phyloP scores from a whole-genome alignment of 2,888 invertebrate genomes.

The Junonia oenone region DNA sequence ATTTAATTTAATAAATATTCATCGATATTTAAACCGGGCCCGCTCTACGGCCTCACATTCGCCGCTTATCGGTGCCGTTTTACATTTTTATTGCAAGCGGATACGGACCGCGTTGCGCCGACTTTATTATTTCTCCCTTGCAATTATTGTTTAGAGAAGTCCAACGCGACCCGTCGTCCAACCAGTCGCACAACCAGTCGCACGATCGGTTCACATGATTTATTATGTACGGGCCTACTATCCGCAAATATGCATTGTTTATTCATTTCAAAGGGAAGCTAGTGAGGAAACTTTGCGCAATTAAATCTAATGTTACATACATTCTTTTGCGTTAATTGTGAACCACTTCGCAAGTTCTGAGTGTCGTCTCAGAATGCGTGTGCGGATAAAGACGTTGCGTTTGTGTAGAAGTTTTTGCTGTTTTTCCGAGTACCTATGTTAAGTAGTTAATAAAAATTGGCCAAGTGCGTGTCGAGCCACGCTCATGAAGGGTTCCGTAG shows the following conservation, averaged over 20 bases:
- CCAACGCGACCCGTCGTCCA: slow-evolving; percentile 39
- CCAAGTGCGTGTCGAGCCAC: too few relatives aligned
- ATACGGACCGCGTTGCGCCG: slow-evolving; percentile 68
- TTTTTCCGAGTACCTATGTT: too few relatives aligned
- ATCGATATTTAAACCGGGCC: slow-evolving; percentile 30
- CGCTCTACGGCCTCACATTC: slow-evolving; percentile 56
- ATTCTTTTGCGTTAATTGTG: slow-evolving; percentile 2
- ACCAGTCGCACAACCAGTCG: slow-evolving; percentile 32
- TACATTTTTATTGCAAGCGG: slow-evolving; percentile 79
- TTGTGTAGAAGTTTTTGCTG: too few relatives aligned
- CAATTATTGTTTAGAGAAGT: slow-evolving; percentile 75
- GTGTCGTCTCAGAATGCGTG: not conserved
- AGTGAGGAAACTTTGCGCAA: slow-evolving; percentile 7
- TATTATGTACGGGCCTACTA: slow-evolving; percentile 11
- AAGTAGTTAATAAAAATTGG: too few relatives aligned
- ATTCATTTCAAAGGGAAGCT: slow-evolving; percentile 13
- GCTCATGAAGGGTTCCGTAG: too few relatives aligned
- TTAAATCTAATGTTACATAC: slow-evolving; percentile 8
- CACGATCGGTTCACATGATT: not conserved
- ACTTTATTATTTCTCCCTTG: slow-evolving; percentile 73
- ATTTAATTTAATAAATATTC: slow-evolving; percentile 6
- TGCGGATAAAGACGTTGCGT: too few relatives aligned
- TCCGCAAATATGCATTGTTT: slow-evolving; percentile 14
- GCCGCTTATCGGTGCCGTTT: slow-evolving; percentile 75
- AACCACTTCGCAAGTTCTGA: not conserved